Evolutionary conservation across 2,797 vertebrate genomes (phyloP), one percentile per base, ranked within the genome.

Genomic region (Danio albolineatus): DNA sequence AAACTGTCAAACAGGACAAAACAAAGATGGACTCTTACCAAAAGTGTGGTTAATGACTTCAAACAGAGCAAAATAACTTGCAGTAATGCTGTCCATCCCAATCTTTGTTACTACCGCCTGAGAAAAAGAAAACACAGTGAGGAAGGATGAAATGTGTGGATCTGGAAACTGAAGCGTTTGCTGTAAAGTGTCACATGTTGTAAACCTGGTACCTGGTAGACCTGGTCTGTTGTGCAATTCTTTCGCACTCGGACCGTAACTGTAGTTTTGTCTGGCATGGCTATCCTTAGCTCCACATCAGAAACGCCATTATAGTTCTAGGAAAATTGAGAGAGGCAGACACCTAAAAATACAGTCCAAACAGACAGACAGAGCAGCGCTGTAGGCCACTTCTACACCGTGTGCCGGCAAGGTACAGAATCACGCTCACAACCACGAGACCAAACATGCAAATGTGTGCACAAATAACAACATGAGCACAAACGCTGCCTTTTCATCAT

Each of bases 1-100:
- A 57, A 21, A 57, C 4, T n/a, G 72, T 46, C n/a, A 53, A 51
- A 51, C 2, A 16, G 28, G n/a, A 13, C 39, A 73, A 81, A 39
- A 36, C 6, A 39, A 16, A 73, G 86, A 51, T 14, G 41, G 17
- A 28, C 14, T 88, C 97, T 96, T 90, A 99, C 97, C 96, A 2
- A 99, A 99, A 77, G 96, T 97, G 93, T 99, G 97, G 87, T 97
- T 98, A 90, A 99, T 98, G 88, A 99, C 98, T 90, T 99, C 98
- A 86, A 99, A 99, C 85, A 99, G 93, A 83, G 98, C 97, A 80
- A 99, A 99, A 91, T 98, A 99, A 91, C 98, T 98, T 73, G 96
- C 95, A 0, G 96, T 98, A n/a, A 96, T 91, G 73, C 95, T 96
- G 90, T 99, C 97, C 96, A 98, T 97, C 43, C 96, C 97, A 0